phyloP scores from a whole-genome alignment of 2,113 vertebrate genomes.

The Bambusicola thoracicus region DNA sequence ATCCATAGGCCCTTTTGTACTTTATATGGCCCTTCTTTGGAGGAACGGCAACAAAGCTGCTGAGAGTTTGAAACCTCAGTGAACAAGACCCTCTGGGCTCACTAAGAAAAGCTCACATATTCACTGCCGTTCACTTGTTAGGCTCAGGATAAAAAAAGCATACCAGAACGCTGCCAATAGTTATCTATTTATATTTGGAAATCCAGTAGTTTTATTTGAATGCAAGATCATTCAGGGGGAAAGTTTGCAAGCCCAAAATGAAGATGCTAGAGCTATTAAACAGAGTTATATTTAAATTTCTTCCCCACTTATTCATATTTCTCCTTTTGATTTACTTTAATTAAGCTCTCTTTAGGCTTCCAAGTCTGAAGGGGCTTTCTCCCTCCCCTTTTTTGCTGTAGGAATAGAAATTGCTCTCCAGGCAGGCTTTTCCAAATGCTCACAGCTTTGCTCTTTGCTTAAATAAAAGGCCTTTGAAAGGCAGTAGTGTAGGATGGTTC shows the following conservation, averaged over 20 bases:
- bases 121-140: neutral
- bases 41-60: neutral
- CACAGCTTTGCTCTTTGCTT: constrained; percentile 4
- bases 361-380: neutral
- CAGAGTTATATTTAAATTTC: neutral
- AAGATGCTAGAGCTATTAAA: neutral
- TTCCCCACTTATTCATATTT: neutral
- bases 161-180: neutral
- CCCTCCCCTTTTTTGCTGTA: neutral
- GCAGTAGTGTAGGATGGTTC: neutral
- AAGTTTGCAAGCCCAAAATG: neutral
- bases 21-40: neutral
- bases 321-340: constrained; percentile 26
- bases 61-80: neutral
- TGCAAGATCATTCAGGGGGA: neutral
- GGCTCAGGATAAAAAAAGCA: neutral
- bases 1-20: neutral
- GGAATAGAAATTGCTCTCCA: neutral
- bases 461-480: constrained; percentile 10
- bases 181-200: constrained; percentile 28
- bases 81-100: neutral
- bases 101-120: neutral
- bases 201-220: constrained; percentile 6
- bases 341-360: neutral
- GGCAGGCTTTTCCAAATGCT: constrained; percentile 5